Base-by-base conservation (phyloP, 1,140 invertebrate genomes). In the Calliphora vicina region DNA sequence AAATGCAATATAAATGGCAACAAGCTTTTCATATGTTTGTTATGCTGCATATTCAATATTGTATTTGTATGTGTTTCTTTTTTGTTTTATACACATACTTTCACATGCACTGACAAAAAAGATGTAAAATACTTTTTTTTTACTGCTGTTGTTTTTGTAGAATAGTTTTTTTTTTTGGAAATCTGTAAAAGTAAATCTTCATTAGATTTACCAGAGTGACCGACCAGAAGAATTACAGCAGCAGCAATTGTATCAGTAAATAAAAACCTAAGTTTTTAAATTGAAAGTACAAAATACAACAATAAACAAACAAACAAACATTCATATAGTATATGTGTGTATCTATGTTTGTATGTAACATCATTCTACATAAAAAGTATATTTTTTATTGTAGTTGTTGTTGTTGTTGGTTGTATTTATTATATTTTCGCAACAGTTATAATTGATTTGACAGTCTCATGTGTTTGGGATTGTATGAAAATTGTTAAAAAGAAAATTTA, bases 401-500 rank as follows among this genome's bases (percentile, higher is more conserved):
- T 23, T 67, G 9, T 67, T 9, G 61, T 67, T 67, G n/a, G 61
- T 67, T 67, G 61, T 67, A 67, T 67, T 67, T 67, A 67, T 67
- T 67, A 67, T 67, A 67, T 67, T 67, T 67, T 67, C 61, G 61
- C 61, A 67, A 67, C 61, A 67, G 61, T 67, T 67, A 67, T 67
- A 67, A 67, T 67, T 67, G 61, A 67, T 67, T 67, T 67, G 61
- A 67, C 61, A 67, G 61, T 67, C 61, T 67, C 61, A 67, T 67
- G 61, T 67, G 61, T 67, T 67, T 67, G 61, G 61, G 61, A 67
- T 67, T 67, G 61, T 67, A 67, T 25, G 61, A 67, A 67, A 67
- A 67, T 67, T 67, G 61, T 67, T 67, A 67, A 67, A 67, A 67
- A 67, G 61, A 67, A 67, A 67, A 67, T 67, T 67, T 67, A 67